These are phyloP conservation scores for Calycopis cecrops DNA, from an alignment of 1,140 invertebrate species.

Conservation along the genomic window DNA sequence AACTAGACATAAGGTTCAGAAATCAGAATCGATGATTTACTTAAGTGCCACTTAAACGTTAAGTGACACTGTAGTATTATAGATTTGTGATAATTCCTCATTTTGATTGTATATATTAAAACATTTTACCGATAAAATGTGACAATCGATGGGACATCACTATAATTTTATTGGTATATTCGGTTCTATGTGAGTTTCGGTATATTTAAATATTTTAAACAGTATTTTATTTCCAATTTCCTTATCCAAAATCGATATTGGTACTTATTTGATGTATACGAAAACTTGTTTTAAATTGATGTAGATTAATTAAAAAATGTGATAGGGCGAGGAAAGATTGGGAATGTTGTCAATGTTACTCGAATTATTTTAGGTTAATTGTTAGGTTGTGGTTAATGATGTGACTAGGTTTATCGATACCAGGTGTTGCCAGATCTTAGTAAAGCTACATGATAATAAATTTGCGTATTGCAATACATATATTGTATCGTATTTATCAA, in stretches of 20 bases:
- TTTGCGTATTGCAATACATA: no score
- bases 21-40: conserved; percentile 23
- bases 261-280: conserved; percentile 62
- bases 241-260: conserved; percentile 15
- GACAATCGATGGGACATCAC: conserved; percentile 2
- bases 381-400: conserved; percentile 44
- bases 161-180: not conserved
- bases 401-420: not conserved
- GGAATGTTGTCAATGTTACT: conserved; percentile 34
- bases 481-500: no score
- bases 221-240: conserved; percentile 14
- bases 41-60: conserved; percentile 20
- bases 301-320: conserved; percentile 52
- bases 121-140: conserved; percentile 19
- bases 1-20: conserved; percentile 55
- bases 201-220: conserved; percentile 6
- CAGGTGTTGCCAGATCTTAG: not conserved
- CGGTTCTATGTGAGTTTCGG: not conserved
- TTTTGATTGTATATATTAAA: conserved; percentile 38
- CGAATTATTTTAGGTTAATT: conserved; percentile 49
- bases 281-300: conserved; percentile 41
- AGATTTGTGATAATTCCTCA: conserved; percentile 17
- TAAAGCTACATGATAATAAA: not conserved
- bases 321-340: conserved; percentile 50
- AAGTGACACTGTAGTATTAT: conserved; percentile 22